Base-by-base conservation (phyloP, 2,888 invertebrate species). In the Pyrrhia umbra region DNA sequence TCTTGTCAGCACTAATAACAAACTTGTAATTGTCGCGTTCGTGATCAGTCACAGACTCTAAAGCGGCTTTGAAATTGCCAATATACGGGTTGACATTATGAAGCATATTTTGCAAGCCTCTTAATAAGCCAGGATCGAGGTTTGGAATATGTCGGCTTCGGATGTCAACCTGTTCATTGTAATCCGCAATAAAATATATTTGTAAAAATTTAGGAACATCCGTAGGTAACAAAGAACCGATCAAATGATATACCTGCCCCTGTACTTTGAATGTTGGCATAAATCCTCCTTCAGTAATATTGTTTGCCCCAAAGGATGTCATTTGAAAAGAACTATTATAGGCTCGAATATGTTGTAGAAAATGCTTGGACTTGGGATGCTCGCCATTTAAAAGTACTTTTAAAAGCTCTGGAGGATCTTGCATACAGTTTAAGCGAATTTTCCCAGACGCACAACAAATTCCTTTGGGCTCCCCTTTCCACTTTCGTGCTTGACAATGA, bases 291-390 rank as follows among this genome's bases (percentile, higher is more conserved):
- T 27, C 27, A 2, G 27, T 9, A 6, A 27, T 27, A 2, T 50
- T 9, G 13, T 40, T 23, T 1, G 18, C 40, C 0, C 43, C 64
- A 47, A 54, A 64, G 10, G 49, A 64, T 13, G 57, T 56, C 52
- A 54, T 54, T 42, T 54, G 64, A 13, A 58, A 64, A 0, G 30
- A 42, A 10, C n/a, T 37, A 5, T 49, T 64, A 43, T 34, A 61
- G 5, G 6, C 9, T 0, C 47, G 23, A 30, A 46, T 50, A 25
- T 45, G 42, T 1, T 58, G 16, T 16, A 50, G 23, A 18, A 51
- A 63, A 23, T 57, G 57, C 40, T 39, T 49, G 6, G 45, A 59
- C 6, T 54, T 49, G 0, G n/a, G 18, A 39, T 56, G 51, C 2
- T 42, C 34, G 0, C 40, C 60, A 3, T 10, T 16, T n/a, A 54